These are phyloP conservation scores for Pristionchus maxplancki DNA, from an alignment of 2,888 invertebrate species.

Conservation along the genomic window DNA sequence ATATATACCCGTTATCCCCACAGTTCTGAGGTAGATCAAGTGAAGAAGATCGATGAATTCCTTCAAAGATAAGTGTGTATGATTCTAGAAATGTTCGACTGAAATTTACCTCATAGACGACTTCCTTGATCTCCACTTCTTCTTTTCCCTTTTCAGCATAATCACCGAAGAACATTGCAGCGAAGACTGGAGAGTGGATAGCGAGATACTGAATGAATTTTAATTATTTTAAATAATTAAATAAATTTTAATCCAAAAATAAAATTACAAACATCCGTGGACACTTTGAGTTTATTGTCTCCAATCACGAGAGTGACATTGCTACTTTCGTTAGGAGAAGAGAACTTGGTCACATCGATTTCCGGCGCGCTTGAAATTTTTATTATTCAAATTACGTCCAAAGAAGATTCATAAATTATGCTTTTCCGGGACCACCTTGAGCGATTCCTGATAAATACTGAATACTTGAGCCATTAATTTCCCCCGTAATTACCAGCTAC, in stretches of 20 bases:
- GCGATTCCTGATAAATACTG: too few species aligned
- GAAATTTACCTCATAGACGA: neutral
- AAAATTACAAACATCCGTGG: neutral
- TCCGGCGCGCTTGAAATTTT: neutral
- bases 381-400: neutral
- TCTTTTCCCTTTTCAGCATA: neutral
- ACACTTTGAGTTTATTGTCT: neutral
- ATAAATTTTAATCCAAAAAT: neutral
- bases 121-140: neutral
- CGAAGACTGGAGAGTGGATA: neutral
- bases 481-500: neutral
- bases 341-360: conserved; percentile 9
- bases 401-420: too few species aligned
- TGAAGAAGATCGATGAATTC: neutral
- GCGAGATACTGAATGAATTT: neutral
- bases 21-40: neutral
- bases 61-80: neutral
- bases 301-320: conserved; percentile 2
- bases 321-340: neutral
- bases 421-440: too few species aligned
- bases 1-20: neutral
- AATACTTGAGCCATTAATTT: too few species aligned
- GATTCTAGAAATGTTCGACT: neutral
- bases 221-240: neutral
- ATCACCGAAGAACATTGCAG: conserved; percentile 8